Conservation (phyloP, 1,140 invertebrate species). For the Aphelenchoides fujianensis region DNA sequence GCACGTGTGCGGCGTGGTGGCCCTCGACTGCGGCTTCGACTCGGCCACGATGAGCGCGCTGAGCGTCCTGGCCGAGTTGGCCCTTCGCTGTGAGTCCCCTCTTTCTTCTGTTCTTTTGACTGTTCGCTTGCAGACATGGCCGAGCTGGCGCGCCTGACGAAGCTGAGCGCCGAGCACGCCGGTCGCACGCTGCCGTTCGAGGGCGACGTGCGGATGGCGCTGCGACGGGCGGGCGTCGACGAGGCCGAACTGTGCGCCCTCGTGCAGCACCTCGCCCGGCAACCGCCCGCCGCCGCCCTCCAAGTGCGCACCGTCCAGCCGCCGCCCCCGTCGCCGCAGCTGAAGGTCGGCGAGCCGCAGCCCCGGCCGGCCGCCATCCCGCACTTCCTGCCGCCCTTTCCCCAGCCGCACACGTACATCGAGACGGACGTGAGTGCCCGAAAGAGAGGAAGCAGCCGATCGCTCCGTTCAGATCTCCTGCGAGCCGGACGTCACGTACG, state of each 20-base stretch:
- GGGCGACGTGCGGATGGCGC: conserved; percentile 79
- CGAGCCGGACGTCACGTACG: conserved; percentile 37
- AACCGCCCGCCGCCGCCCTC: background rate
- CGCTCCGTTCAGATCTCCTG: conserved; percentile 41
- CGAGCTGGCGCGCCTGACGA: conserved; percentile 20
- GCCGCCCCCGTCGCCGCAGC: conserved; percentile 72
- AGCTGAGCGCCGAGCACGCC: conserved; percentile 73
- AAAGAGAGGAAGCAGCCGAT: no score
- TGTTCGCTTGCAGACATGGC: background rate
- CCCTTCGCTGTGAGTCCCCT: background rate
- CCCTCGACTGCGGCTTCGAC: background rate
- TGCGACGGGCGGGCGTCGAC: conserved; percentile 71
- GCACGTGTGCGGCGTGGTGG: background rate
- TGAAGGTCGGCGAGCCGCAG: conserved; percentile 83
- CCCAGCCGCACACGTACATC: conserved; percentile 93
- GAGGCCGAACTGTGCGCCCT: conserved; percentile 18
- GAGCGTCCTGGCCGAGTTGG: conserved; percentile 2
- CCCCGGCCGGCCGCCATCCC: conserved; percentile 81
- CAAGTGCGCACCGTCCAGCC: conserved; percentile 60
- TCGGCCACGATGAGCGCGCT: background rate
- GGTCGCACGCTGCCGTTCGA: conserved; percentile 81
- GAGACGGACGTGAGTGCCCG: conserved; percentile 80
- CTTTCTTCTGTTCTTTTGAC: background rate
- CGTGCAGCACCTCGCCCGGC: conserved; percentile 11
- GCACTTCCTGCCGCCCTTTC: conserved; percentile 81